Conservation (phyloP, 2,888 invertebrate species). For the Yponomeuta evonymella region DNA sequence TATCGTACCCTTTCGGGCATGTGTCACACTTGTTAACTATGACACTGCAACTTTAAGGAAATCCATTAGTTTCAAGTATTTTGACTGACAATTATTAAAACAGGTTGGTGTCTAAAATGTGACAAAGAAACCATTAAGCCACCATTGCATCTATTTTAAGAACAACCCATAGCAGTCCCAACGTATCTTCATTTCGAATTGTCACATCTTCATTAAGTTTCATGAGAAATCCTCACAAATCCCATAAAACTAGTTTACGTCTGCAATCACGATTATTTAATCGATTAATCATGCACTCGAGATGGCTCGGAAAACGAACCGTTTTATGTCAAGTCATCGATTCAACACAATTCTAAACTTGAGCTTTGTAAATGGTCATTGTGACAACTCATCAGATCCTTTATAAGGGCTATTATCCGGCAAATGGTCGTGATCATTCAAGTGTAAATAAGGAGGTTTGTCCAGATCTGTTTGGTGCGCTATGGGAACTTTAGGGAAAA, state of each 20-base stretch:
- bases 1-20: not conserved
- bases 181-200: not conserved
- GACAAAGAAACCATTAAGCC: not conserved
- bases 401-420: slow-evolving; percentile 24
- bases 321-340: slow-evolving; percentile 44
- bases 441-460: slow-evolving; percentile 30
- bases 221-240: slow-evolving; percentile 7
- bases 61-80: not conserved
- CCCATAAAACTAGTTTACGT: slow-evolving; percentile 8
- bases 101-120: not conserved
- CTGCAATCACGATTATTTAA: slow-evolving; percentile 30
- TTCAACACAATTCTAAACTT: slow-evolving; percentile 26
- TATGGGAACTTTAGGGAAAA: slow-evolving; percentile 39
- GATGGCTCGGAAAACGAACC: slow-evolving; percentile 14
- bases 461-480: slow-evolving; percentile 32
- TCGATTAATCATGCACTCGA: slow-evolving; percentile 43
- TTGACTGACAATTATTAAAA: slow-evolving; percentile 1
- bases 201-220: slow-evolving; percentile 4
- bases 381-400: slow-evolving; percentile 35
- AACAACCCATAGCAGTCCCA: not conserved
- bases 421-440: slow-evolving; percentile 33
- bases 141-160: not conserved
- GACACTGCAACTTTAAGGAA: not conserved
- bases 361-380: slow-evolving; percentile 26
- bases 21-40: not conserved